Conservation (phyloP, 2,797 vertebrate genomes). For the Cuculus canorus region DNA sequence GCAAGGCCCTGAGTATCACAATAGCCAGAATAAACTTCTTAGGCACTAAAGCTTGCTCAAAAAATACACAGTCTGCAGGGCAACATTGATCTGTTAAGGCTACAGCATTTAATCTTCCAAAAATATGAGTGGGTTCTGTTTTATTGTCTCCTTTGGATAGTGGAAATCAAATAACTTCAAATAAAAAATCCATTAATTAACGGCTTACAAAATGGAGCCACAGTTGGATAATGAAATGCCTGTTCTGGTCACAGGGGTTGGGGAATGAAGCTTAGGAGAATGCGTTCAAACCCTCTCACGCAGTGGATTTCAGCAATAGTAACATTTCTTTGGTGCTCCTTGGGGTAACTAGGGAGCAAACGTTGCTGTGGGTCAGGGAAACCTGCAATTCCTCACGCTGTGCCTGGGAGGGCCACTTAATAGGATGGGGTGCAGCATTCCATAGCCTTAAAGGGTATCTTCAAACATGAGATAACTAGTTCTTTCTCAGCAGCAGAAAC, state of each 20-base stretch:
- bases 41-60: conserved; percentile 47
- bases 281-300: neutral
- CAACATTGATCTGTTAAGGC: conserved; percentile 26
- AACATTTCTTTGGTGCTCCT: neutral
- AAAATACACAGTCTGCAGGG: conserved; percentile 40
- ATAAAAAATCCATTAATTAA: neutral
- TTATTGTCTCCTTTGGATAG: neutral
- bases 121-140: neutral
- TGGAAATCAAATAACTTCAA: neutral
- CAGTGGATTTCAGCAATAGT: neutral
- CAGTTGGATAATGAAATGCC: neutral
- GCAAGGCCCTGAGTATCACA: conserved; percentile 64
- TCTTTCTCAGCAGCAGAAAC: conserved; percentile 33
- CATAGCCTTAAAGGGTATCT: neutral
- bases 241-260: neutral
- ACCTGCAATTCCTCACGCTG: fast-evolving
- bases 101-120: neutral
- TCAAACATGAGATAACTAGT: neutral
- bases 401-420: neutral
- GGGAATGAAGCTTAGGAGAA: fast-evolving
- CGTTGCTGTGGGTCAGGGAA: neutral
- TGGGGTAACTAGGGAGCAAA: neutral
- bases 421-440: neutral
- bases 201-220: neutral
- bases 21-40: conserved; percentile 10